Percentiles rank a stretch among this genome's conserved stretches.
phyloP scores from a whole-genome alignment of 2,797 vertebrate genomes.

The Momotus momota region DNA sequence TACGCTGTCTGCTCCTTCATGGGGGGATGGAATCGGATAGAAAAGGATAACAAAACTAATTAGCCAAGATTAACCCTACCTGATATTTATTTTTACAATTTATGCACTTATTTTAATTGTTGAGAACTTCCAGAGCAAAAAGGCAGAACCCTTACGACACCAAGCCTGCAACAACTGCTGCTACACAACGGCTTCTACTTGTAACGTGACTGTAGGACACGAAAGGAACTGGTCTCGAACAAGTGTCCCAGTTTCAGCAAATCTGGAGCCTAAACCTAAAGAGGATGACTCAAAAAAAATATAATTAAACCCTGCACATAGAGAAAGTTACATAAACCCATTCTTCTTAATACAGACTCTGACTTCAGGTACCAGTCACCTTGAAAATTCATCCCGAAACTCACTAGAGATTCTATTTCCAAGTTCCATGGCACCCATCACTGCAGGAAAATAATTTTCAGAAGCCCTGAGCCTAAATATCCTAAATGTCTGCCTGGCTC shows the following conservation, averaged over 20 bases:
- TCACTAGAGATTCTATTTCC: background rate
- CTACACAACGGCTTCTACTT: background rate
- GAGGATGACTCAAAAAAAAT: background rate
- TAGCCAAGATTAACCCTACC: background rate
- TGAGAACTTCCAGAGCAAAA: background rate
- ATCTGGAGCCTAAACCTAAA: background rate
- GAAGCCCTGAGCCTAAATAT: background rate
- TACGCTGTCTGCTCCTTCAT: background rate
- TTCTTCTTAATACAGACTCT: background rate
- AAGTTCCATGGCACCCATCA: background rate
- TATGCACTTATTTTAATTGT: background rate
- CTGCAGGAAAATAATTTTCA: background rate
- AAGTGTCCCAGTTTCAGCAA: background rate
- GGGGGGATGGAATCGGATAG: fast-evolving
- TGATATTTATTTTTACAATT: background rate
- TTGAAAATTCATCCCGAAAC: background rate
- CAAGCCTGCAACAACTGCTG: background rate
- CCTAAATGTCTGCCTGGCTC: background rate
- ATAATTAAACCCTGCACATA: background rate
- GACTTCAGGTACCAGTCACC: background rate
- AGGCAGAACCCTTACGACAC: background rate
- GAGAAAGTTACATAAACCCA: background rate
- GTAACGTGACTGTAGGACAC: background rate
- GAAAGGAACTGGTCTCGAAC: background rate
- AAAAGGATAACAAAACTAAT: background rate